Base-by-base conservation (phyloP, 2,797 vertebrate species). In the Cephalopachus bancanus region DNA sequence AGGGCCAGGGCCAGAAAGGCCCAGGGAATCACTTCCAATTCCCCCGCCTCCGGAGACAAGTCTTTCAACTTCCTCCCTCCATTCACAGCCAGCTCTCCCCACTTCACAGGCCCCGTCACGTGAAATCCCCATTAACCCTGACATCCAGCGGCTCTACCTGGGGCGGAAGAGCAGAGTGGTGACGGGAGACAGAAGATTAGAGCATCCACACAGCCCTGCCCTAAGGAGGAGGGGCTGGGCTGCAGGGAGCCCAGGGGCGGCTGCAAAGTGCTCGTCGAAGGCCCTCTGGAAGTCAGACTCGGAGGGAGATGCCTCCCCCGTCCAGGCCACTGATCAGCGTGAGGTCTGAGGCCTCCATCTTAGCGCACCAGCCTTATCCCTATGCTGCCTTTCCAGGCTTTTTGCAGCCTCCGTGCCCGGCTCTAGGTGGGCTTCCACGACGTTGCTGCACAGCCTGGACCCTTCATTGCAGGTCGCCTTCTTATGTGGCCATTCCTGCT, bases 41-140 rank as follows among this genome's bases (percentile, higher is more conserved):
- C 87, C 37, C 60, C 9, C 55, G 8, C 57, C 60, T 5, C 62
- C 8, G 57, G 76, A 95, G 85, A 69, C n/a, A 85, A 96, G 60
- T 65, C 97, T 98, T 98, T 97, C 96, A 92, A 85, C 76, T 83
- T 96, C 89, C 75, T 94, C 93, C 95, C 87, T 80, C 51, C 10
- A 26, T 75, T 76, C 65, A 53, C 59, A 93, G 79, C 85, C 33
- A 74, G 78, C 90, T 67, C 22, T 95, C 98, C 97, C 89, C 89
- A 97, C 95, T 97, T 98, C 97, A 96, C 97, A 97, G 97, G 95
- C 97, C 94, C 97, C 97, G 96, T 97, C 98, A 97, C 10, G 69
- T 49, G 89, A 95, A 87, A 98, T 97, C 97, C 90, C 89, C 89
- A 74, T 97, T 97, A 97, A 95, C 87, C 91, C 94, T 83, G 97